Base-by-base conservation (phyloP, 2,797 vertebrate species). In the Macropus fuliginosus region DNA sequence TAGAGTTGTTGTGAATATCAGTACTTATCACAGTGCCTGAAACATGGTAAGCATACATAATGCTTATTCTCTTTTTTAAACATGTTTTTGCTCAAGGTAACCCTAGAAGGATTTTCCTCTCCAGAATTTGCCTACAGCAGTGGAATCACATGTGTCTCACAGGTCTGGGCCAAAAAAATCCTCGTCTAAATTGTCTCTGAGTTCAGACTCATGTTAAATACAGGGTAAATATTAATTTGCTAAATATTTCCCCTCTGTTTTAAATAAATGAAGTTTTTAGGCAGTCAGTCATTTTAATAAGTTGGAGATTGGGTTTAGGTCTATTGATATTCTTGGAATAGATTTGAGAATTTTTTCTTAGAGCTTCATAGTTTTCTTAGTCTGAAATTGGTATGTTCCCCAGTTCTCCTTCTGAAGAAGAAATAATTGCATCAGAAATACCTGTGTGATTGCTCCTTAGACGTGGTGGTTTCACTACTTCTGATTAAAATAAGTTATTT, bases 401-500 rank as follows among this genome's bases (percentile, higher is more conserved):
- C 5, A 24, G 9, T 81, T 24, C 66, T 74, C n/a, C 34, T 74
- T 74, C 66, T 81, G n/a, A 81, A 81, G n/a, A 46, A 81, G 74
- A 81, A 81, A 81, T 81, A 46, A 81, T 46, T 81, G n/a, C 52
- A 52, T 31, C 4, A 54, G 54, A 54, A 52, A 91, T 91, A 13
- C 12, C 24, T 91, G 50, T 31, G 27, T 54, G 5, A 52, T 91
- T 91, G 28, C 31, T 91, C 50, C 29, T 54, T 34, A 94, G 93
- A 91, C 94, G 55, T 24, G 92, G 87, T 54, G 92, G 55, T 34
- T 90, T 56, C 50, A 31, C 66, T 13, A 94, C 52, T 54, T 91
- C 9, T 93, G 59, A 94, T 54, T 90, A 93, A 91, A 93, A 90
- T 62, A 95, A 34, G 54, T 31, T 13, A 90, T 91, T 94, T 40